Evolutionary conservation across 2,113 vertebrate species (phyloP).

Genomic region (Psophia crepitans): DNA sequence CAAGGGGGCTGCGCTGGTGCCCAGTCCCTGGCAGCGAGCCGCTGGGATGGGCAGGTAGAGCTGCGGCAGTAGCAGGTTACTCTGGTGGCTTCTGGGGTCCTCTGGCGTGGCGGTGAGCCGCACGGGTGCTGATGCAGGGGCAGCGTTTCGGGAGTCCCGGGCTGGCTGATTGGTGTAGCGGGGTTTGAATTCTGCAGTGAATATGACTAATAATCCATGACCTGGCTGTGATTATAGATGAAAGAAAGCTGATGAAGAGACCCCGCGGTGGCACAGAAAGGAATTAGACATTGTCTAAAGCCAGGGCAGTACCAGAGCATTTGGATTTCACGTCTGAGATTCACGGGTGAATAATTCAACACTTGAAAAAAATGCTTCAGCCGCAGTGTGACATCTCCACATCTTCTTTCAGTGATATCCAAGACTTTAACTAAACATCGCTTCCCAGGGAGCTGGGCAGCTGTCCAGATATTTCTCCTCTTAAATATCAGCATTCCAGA

Average conservation of each 20-base stretch:
- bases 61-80: not conserved
- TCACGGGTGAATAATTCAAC: constrained; percentile 60
- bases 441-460: constrained; percentile 58
- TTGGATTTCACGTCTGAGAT: constrained; percentile 60
- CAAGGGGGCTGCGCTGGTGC: not conserved
- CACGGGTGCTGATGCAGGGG: fast-evolving
- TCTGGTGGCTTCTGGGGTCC: not conserved
- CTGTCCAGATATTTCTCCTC: constrained; percentile 52
- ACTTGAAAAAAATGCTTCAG: constrained; percentile 31
- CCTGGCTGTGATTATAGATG: constrained; percentile 57
- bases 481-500: constrained; percentile 57
- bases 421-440: constrained; percentile 63
- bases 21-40: not conserved
- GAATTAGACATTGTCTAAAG: constrained; percentile 64
- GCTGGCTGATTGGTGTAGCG: constrained; percentile 1
- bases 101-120: not conserved
- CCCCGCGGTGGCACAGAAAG: constrained; percentile 44
- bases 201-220: constrained; percentile 51
- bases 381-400: constrained; percentile 54
- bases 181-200: constrained; percentile 30
- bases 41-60: not conserved
- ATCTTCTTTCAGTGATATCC: constrained; percentile 54
- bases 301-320: constrained; percentile 24
- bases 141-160: not conserved
- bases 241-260: constrained; percentile 53